Conservation (phyloP, 2,113 vertebrate genomes). For the Macrotus californicus region DNA sequence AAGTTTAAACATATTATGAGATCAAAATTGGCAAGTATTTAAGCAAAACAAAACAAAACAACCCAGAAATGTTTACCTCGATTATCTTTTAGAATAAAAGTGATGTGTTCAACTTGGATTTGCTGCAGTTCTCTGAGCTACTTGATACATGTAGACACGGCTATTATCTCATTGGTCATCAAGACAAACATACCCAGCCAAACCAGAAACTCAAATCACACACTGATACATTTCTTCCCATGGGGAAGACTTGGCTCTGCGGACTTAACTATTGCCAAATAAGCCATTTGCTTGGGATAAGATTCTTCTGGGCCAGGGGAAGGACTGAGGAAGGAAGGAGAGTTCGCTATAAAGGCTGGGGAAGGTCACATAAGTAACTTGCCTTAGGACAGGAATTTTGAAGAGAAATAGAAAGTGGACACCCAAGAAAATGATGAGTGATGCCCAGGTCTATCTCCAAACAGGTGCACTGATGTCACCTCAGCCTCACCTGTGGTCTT, state of each 20-base stretch:
- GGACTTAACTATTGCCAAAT: background rate
- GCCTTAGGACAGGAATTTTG: background rate
- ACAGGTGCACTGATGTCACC: background rate
- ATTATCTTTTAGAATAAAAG: background rate
- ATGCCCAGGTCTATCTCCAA: background rate
- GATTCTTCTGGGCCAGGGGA: background rate
- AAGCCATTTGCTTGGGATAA: background rate
- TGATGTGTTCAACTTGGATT: background rate
- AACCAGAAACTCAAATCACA: background rate
- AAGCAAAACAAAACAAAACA: background rate
- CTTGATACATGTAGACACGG: background rate
- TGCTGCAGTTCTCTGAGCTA: background rate
- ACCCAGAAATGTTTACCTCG: background rate
- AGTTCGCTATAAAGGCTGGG: background rate
- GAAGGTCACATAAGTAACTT: background rate
- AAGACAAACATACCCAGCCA: background rate
- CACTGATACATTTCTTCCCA: background rate
- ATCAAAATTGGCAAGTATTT: background rate
- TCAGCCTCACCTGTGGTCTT: background rate
- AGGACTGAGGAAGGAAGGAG: background rate
- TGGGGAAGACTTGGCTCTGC: background rate
- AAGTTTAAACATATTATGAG: background rate
- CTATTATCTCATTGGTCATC: background rate
- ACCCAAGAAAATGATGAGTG: background rate
- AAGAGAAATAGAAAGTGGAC: background rate